Evolutionary conservation across 2,113 vertebrate species (phyloP), one percentile per base, ranked within the genome.

Genomic region (Salminus brasiliensis): DNA sequence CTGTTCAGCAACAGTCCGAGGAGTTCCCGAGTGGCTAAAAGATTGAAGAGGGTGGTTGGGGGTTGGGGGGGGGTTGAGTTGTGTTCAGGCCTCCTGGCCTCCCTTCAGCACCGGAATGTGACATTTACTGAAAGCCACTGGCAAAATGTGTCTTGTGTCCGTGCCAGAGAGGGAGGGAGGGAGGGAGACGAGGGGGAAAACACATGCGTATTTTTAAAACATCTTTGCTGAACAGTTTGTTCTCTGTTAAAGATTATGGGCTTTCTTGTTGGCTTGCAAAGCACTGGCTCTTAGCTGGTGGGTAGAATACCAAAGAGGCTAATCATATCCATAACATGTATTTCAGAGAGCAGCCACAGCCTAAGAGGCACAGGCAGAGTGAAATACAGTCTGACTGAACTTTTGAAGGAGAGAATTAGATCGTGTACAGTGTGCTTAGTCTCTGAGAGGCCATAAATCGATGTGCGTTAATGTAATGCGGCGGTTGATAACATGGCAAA

Each of bases 121-220:
- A 88, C 84, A 87, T 90, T 87, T 87, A 87, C 76, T 71, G 68
- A 53, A 71, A 78, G 78, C 77, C 75, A 79, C 73, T 74, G 69
- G 79, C 65, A 78, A 9, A 36, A 43, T n/a, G 73, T 29, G 65
- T 52, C 63, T 53, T 3, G 21, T 57, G n/a, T 30, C 49, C 32
- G 18, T 49, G 78, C 21, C 41, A 72, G 29, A 5, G 18, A 43
- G 62, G 23, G 39, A 32, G 21, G 23, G 29, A 53, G n/a, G 55
- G 63, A 57, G 49, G 36, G 10, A 72, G 16, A 21, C 16, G 9
- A 16, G 18, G 43, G 27, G 43, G 21, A 32, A 34, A 55, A 30
- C n/a, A 67, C 21, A 53, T 13, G 23, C 45, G 29, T 32, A 36
- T 27, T 27, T 39, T 68, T 7, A 25, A 55, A 68, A 39, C 23